Evolutionary conservation across 2,113 vertebrate species (phyloP), one percentile per base, ranked within the genome.

Genomic region (Casuarius casuarius): DNA sequence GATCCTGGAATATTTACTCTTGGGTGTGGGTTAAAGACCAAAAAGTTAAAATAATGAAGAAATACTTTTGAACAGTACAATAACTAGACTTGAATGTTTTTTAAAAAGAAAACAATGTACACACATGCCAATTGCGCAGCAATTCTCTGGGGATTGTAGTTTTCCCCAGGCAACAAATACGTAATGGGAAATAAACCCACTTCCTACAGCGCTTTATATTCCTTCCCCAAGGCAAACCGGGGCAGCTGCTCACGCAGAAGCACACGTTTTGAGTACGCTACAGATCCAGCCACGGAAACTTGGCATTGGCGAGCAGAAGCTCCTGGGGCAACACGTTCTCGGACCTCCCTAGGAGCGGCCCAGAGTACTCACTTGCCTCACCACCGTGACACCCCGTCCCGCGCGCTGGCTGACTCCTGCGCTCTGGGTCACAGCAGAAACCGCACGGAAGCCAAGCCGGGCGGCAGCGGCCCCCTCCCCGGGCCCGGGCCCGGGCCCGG

Each of bases 1-100:
- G 21, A 3, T 2, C 2, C 21, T n/a, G 8, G 7, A 51, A 8
- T 2, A 2, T 4, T 12, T 26, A n/a, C 23, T 42, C 40, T 19
- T 42, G 18, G 16, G 26, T 67, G 29, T 28, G 18, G 7, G 40
- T 13, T 28, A 67, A 67, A 67, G 40, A 11, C n/a, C 58, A 6
- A 1, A 9, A 48, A 40, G 25, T 23, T 28, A 9, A 7, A 26
- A 62, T 42, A 59, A 15, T 4, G 28, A 4, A 61, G 22, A 29
- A 48, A 49, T 4, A 17, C 12, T 51, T 31, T 23, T 7, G 5
- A 76, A 7, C 25, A 15, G 12, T 1, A 6, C 31, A 59, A 33
- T 6, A 20, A 20, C 20, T 26, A 35, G 20, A 38, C 28, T 9
- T 2, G 13, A 56, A 5, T 1, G 6, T 0, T 12, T 0, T 12